phyloP scores from a whole-genome alignment of 2,113 vertebrate species.

The Tringa solitaria region DNA sequence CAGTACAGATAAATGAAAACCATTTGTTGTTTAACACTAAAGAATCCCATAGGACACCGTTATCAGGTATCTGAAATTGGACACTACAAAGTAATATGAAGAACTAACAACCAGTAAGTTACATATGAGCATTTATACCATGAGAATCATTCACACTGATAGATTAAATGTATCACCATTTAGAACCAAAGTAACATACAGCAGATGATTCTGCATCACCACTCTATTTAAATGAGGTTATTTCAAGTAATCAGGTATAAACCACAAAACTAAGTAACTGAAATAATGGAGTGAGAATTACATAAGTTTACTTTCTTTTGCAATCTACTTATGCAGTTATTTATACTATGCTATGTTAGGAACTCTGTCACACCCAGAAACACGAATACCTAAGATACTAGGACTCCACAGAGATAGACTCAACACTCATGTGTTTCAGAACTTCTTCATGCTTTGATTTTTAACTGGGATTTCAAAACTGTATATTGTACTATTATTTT shows the following conservation, averaged over 20 bases:
- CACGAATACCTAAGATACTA: conserved; percentile 20
- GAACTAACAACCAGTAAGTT: background rate
- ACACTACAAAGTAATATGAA: background rate
- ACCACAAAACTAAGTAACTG: background rate
- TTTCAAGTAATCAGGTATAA: background rate
- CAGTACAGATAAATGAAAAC: background rate
- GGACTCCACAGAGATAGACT: background rate
- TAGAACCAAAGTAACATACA: background rate
- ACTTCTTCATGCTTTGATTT: background rate
- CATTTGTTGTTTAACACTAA: background rate
- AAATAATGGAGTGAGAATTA: background rate
- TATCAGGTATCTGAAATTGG: background rate
- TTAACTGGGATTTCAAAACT: background rate
- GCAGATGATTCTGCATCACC: background rate
- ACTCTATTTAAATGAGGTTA: background rate
- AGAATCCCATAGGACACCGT: background rate
- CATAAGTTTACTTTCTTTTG: background rate
- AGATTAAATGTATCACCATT: background rate
- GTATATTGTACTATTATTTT: background rate
- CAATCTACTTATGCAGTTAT: background rate
- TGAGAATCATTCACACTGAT: background rate
- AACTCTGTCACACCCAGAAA: conserved; percentile 49
- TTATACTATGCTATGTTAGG: background rate
- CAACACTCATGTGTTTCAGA: background rate
- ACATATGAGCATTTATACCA: background rate